Evolutionary conservation across 2,113 vertebrate genomes (phyloP), one percentile per base, ranked within the genome.

Genomic region (Anoplopoma fimbria): DNA sequence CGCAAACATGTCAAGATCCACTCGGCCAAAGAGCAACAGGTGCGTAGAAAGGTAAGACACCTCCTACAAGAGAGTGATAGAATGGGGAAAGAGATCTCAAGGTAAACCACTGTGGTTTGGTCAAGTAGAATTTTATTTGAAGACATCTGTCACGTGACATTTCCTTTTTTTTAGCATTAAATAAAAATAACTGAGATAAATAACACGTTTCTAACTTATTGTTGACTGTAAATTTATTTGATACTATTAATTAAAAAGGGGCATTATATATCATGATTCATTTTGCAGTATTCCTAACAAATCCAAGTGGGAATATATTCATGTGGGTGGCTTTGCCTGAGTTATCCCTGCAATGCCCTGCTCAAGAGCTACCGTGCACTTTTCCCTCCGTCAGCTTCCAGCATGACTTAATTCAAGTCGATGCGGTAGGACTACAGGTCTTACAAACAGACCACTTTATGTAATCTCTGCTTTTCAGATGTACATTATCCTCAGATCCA

Each of bases 1-100:
- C 97, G 98, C 93, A 99, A 99, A 87, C 98, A 99, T 0, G 98
- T 99, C 90, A 99, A 99, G 92, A 98, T 98, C 79, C 98, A 99
- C 90, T 97, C 98, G 0, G 97, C 97, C 91, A 99, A 99, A 95
- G 97, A 99, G 89, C 97, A 99, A 88, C 98, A 98, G 96, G 96
- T 97, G 95, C 97, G 94, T 93, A 97, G 97, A 92, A 99, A 99
- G 98, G 98, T 99, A 97, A 96, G 96, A 49, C 1, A 42, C 29
- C 13, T 9, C 40, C 15, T 57, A 21, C 55, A 42, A 13, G 31
- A 42, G 36, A 53, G 31, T 19, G 57, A 38, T 38, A 29, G 13
- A 68, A 23, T 1, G 1, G 13, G 36, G 27, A 42, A 13, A 63
- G 61, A 13, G 29, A 21, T 33, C 0, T 60, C n/a, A 45, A 36